Evolutionary conservation across 2,113 vertebrate species (phyloP).

Genomic region (Mellivora capensis): DNA sequence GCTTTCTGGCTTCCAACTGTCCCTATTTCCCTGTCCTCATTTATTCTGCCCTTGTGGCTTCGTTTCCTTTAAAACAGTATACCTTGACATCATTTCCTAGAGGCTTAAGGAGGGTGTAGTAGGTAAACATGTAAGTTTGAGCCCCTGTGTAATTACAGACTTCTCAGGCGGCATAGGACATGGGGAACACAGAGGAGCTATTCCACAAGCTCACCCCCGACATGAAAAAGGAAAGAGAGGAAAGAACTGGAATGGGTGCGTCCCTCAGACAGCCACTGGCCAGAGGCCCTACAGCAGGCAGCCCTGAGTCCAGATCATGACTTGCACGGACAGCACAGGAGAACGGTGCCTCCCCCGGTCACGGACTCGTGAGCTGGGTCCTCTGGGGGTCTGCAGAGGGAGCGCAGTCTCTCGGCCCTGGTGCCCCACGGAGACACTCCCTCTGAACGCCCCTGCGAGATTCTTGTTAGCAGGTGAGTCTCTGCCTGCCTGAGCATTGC

Average conservation of each 20-base stretch:
- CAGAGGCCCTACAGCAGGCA: fast-evolving
- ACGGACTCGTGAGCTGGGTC: background rate
- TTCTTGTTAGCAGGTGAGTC: background rate
- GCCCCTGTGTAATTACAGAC: fast-evolving
- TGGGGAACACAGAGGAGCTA: no score
- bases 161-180: fast-evolving
- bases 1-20: background rate
- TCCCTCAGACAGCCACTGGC: background rate
- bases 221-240: no score
- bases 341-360: fast-evolving
- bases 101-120: background rate
- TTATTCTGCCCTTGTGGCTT: background rate
- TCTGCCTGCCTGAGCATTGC: background rate
- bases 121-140: background rate
- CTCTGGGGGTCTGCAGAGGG: background rate
- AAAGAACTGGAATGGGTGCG: fast-evolving
- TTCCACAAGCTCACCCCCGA: background rate
- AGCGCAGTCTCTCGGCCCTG: fast-evolving
- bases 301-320: no score
- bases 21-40: no score
- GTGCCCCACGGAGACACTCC: fast-evolving
- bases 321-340: fast-evolving
- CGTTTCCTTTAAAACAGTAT: background rate
- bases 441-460: background rate
- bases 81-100: background rate